phyloP scores from a whole-genome alignment of 2,797 vertebrate species.

The Decapterus maruadsi region DNA sequence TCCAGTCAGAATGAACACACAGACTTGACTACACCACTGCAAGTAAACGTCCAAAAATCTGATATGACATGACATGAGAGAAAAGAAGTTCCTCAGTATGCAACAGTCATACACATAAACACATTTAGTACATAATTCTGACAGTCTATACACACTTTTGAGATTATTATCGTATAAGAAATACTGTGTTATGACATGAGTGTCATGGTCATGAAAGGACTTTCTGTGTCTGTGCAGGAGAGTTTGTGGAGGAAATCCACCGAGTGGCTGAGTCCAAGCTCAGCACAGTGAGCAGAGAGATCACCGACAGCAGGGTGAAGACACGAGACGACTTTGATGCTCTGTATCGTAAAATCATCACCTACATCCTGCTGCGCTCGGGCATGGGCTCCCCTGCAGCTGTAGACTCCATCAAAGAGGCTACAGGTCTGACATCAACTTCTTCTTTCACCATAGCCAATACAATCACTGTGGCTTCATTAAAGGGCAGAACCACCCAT shows the following conservation, averaged over 20 bases:
- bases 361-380: slow-evolving; percentile 87
- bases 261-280: slow-evolving; percentile 83
- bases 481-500: neutral
- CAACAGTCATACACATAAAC: too few species aligned
- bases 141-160: neutral
- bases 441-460: neutral
- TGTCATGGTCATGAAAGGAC: neutral
- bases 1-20: too few species aligned
- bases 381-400: slow-evolving; percentile 88
- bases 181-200: too few species aligned
- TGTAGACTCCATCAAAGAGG: slow-evolving; percentile 84
- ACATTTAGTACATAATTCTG: neutral
- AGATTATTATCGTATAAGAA: neutral
- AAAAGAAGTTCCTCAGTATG: too few species aligned
- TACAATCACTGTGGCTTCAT: neutral
- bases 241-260: slow-evolving; percentile 89
- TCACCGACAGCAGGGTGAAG: slow-evolving; percentile 85
- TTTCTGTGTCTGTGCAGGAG: slow-evolving; percentile 77
- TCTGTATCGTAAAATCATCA: slow-evolving; percentile 87
- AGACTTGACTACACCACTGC: too few species aligned
- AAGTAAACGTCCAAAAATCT: too few species aligned
- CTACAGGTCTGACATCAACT: slow-evolving; percentile 83
- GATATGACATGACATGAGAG: too few species aligned
- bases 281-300: slow-evolving; percentile 84
- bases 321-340: slow-evolving; percentile 82